A percentile compares a stretch with the other conserved stretches of the same genome.
phyloP scores from a whole-genome alignment of 1,140 invertebrate species.

The Penaeus vannamei region DNA sequence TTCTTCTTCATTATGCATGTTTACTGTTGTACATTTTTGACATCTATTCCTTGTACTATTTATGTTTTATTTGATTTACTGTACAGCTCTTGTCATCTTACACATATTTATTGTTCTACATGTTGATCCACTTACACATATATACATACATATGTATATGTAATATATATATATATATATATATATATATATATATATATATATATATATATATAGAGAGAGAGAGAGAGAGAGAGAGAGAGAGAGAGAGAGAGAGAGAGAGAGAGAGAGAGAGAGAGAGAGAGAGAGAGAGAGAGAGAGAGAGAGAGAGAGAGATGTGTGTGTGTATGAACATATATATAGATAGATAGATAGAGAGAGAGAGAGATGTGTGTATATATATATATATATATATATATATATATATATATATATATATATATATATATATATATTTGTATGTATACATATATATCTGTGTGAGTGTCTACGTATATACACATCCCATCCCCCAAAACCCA shows the following conservation, averaged over 20 bases:
- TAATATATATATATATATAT: slow-evolving; percentile 1
- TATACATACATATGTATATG: slow-evolving; percentile 1
- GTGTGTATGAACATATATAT: too few relatives aligned
- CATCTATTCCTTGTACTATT: background rate
- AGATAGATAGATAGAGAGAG: too few relatives aligned
- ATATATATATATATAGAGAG: background rate
- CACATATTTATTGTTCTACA: background rate
- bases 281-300: too few relatives aligned
- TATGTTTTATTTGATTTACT: background rate
- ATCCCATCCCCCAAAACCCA: too few relatives aligned
- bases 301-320: too few relatives aligned
- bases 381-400: too few relatives aligned
- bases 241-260: background rate
- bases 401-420: too few relatives aligned
- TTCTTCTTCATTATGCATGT: background rate
- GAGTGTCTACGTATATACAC: too few relatives aligned
- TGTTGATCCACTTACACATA: background rate
- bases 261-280: background rate
- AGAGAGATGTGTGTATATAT: too few relatives aligned
- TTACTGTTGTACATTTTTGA: background rate
- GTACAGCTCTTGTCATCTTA: background rate
- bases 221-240: background rate
- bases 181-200: background rate
- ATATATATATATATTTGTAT: too few relatives aligned
- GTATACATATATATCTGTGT: too few relatives aligned